A percentile compares a stretch with the other conserved stretches of the same genome.
These are phyloP conservation scores for Musca vetustissima DNA, from an alignment of 1,140 invertebrate species.

Conservation along the genomic window DNA sequence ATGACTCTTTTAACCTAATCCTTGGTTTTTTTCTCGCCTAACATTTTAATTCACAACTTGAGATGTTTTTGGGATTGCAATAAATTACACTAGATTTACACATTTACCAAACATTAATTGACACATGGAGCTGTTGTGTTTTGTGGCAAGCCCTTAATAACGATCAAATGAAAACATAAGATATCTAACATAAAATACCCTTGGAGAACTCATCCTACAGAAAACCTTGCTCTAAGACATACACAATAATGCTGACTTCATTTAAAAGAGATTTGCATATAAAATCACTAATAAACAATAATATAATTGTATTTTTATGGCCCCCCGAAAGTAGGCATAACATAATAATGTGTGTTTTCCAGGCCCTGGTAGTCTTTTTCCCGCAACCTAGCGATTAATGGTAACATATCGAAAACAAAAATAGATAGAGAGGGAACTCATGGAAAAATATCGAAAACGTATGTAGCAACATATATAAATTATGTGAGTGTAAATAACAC, in stretches of 20 bases:
- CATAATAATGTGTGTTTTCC: not conserved
- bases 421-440: not conserved
- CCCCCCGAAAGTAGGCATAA: not conserved
- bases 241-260: not conserved
- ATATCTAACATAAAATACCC: too few species aligned
- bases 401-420: not conserved
- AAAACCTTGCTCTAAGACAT: not conserved
- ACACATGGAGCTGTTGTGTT: too few species aligned
- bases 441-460: not conserved
- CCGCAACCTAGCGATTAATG: not conserved
- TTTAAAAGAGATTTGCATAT: conserved; percentile 4
- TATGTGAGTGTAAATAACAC: not conserved
- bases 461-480: conserved; percentile 12
- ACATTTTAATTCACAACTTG: too few species aligned
- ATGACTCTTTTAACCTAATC: too few species aligned
- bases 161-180: too few species aligned
- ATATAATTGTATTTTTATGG: conserved; percentile 15
- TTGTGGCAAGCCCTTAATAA: too few species aligned
- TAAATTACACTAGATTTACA: too few species aligned
- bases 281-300: conserved; percentile 7
- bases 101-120: too few species aligned
- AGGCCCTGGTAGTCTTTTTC: too few species aligned
- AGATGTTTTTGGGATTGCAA: too few species aligned
- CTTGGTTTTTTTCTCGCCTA: too few species aligned
- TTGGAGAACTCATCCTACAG: too few species aligned